These are phyloP conservation scores for Ondatra zibethicus DNA, from an alignment of 2,113 vertebrate genomes.

Conservation along the genomic window DNA sequence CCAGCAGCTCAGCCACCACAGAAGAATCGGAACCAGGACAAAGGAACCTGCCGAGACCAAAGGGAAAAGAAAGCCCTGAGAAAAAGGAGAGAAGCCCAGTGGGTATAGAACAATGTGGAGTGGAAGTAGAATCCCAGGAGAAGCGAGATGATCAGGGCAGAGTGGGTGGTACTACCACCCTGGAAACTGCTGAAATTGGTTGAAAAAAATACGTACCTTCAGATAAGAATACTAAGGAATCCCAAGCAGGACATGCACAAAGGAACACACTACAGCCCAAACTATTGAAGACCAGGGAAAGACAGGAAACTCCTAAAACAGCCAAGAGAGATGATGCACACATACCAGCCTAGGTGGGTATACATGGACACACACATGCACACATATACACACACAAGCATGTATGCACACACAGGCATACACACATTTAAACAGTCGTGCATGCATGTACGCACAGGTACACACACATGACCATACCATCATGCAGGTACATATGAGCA, in stretches of 20 bases:
- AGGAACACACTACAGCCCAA: background rate
- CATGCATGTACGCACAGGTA: too few species aligned
- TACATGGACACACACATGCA: too few species aligned
- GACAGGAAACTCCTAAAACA: background rate
- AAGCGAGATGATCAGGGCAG: background rate
- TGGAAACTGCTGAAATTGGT: background rate
- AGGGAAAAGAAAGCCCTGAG: too few species aligned
- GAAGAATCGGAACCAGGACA: background rate
- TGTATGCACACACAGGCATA: accelerated
- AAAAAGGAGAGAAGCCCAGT: background rate
- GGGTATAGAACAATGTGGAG: accelerated
- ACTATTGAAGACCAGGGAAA: background rate
- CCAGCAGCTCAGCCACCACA: background rate
- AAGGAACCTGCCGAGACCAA: background rate
- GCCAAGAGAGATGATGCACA: background rate
- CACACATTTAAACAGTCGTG: background rate
- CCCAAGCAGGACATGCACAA: background rate
- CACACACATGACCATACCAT: too few species aligned
- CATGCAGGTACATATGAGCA: too few species aligned
- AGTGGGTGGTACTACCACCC: accelerated
- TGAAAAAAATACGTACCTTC: background rate
- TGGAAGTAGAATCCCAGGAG: background rate
- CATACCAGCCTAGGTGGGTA: background rate
- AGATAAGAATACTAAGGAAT: background rate
- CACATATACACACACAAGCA: too few species aligned